A percentile compares a stretch with the other conserved stretches of the same genome.
Conservation (phyloP, 2,797 vertebrate species). For the Cebuella pygmaea region DNA sequence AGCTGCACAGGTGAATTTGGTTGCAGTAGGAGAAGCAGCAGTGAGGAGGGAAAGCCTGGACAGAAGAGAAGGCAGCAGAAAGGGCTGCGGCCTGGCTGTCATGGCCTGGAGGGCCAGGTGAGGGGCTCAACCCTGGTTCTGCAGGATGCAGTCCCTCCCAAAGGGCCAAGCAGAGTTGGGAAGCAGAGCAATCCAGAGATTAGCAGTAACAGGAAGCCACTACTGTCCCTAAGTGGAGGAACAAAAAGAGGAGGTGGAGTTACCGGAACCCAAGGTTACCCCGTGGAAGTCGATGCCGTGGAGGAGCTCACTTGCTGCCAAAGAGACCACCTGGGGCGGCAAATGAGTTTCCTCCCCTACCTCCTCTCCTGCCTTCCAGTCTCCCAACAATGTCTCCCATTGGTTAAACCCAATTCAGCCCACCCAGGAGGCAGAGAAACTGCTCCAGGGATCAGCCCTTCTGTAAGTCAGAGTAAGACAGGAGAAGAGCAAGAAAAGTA, state of each 20-base stretch:
- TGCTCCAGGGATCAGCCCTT: background rate
- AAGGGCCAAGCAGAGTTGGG: background rate
- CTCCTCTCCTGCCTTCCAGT: background rate
- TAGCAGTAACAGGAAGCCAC: background rate
- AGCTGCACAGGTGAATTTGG: background rate
- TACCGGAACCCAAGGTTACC: background rate
- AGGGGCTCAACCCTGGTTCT: background rate
- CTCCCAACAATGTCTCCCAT: too few relatives aligned
- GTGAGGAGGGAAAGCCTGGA: fast-evolving
- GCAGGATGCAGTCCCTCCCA: background rate
- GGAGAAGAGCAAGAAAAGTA: background rate
- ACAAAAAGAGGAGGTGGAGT: background rate
- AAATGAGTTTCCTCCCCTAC: too few relatives aligned
- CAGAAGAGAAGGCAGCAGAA: background rate
- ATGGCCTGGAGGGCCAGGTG: background rate
- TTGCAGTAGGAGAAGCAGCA: background rate
- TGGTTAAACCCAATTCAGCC: background rate
- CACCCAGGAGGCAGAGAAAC: background rate
- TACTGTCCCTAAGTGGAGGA: background rate
- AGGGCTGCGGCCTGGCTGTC: background rate
- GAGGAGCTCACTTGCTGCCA: background rate
- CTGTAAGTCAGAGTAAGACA: background rate
- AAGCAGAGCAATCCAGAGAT: background rate
- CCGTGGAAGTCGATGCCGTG: background rate
- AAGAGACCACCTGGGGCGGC: background rate